Evolutionary conservation across 2,113 vertebrate species (phyloP).

Genomic region (Ceyx cyanopectus): DNA sequence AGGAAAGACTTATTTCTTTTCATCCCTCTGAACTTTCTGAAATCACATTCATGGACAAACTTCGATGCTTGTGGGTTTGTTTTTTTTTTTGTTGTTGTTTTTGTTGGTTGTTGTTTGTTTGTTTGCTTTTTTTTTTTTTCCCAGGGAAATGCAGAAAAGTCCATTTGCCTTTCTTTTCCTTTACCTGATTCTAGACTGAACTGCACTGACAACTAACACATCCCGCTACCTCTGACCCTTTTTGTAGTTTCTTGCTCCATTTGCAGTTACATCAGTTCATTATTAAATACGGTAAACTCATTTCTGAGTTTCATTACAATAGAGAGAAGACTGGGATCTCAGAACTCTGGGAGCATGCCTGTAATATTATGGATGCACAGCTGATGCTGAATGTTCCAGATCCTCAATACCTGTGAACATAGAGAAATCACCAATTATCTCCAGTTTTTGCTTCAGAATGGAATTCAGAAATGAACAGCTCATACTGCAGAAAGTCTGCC

Average conservation of each 20-base stretch:
- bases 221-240: slow-evolving; percentile 73
- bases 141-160: neutral
- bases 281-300: slow-evolving; percentile 70
- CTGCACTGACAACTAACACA: slow-evolving; percentile 78
- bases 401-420: slow-evolving; percentile 71
- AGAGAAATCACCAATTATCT: slow-evolving; percentile 50
- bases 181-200: slow-evolving; percentile 76
- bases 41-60: neutral
- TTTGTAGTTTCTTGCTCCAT: slow-evolving; percentile 47
- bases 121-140: neutral
- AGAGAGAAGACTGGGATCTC: slow-evolving; percentile 69
- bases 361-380: slow-evolving; percentile 72
- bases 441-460: neutral
- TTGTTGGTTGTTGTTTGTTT: neutral
- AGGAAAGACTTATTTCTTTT: neutral
- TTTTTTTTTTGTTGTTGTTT: too few relatives aligned
- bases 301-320: slow-evolving; percentile 70
- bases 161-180: neutral
- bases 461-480: neutral
- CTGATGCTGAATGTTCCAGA: slow-evolving; percentile 74
- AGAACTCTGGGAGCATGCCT: slow-evolving; percentile 69
- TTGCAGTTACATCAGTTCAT: slow-evolving; percentile 77
- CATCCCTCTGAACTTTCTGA: neutral
- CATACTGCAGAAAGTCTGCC: neutral
- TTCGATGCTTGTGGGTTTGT: neutral